These are phyloP conservation scores for Cheilosia vernalis DNA, from an alignment of 2,888 invertebrate species.

Conservation along the genomic window DNA sequence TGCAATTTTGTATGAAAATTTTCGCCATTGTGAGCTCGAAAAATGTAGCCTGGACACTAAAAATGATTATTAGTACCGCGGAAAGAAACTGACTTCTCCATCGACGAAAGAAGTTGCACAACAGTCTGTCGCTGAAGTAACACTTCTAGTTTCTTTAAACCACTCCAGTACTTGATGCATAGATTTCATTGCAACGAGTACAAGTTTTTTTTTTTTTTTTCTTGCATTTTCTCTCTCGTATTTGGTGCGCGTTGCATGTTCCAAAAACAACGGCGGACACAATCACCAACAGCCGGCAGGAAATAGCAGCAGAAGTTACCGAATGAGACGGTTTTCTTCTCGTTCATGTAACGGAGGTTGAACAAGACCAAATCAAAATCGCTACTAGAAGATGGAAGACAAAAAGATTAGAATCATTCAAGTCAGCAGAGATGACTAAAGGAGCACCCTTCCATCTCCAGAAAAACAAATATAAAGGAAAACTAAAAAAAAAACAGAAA, in stretches of 20 bases:
- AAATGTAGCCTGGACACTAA: no score
- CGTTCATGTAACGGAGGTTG: slow-evolving; percentile 46
- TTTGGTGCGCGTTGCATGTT: slow-evolving; percentile 38
- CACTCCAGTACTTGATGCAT: slow-evolving; percentile 30
- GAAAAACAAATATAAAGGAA: slow-evolving; percentile 35
- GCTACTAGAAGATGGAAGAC: slow-evolving; percentile 23
- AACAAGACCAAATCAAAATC: slow-evolving; percentile 46
- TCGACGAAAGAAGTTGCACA: slow-evolving; percentile 49
- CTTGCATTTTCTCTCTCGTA: slow-evolving; percentile 16
- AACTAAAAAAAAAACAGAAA: slow-evolving; percentile 15
- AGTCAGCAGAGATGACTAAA: slow-evolving; percentile 39
- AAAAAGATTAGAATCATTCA: slow-evolving; percentile 44
- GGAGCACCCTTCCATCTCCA: background rate
- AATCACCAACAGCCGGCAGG: slow-evolving; percentile 48
- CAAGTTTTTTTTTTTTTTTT: slow-evolving; percentile 61
- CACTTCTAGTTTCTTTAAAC: slow-evolving; percentile 69
- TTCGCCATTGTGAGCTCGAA: no score
- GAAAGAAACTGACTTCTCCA: background rate
- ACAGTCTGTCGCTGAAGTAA: slow-evolving; percentile 43
- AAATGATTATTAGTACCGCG: no score
- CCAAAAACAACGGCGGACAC: slow-evolving; percentile 6
- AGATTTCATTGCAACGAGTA: slow-evolving; percentile 36
- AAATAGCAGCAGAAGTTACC: slow-evolving; percentile 60
- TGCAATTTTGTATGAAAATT: no score
- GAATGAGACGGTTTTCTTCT: slow-evolving; percentile 19